These are phyloP conservation scores for Caenorhabditis angaria DNA, from an alignment of 2,888 invertebrate genomes.

Conservation along the genomic window DNA sequence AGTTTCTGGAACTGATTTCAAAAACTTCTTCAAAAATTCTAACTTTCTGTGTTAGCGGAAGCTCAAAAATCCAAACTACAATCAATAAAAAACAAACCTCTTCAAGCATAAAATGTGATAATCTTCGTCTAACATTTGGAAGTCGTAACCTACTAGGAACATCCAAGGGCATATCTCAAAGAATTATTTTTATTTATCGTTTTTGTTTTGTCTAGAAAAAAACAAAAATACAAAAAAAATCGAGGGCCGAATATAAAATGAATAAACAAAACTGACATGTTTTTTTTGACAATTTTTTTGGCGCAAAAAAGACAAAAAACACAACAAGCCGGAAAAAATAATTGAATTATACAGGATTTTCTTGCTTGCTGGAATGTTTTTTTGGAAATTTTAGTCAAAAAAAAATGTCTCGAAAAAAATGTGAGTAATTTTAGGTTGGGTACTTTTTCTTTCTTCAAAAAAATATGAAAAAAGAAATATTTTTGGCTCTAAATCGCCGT, in stretches of 20 bases:
- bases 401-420: background rate
- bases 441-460: too few species aligned
- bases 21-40: too few species aligned
- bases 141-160: constrained; percentile 25
- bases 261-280: background rate
- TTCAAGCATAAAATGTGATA: constrained; percentile 44
- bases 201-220: background rate
- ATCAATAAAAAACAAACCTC: constrained; percentile 24
- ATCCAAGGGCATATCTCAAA: constrained; percentile 27
- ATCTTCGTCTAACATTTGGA: constrained; percentile 37
- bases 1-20: background rate
- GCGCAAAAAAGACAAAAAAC: background rate
- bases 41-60: too few species aligned
- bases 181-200: too few species aligned
- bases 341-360: background rate
- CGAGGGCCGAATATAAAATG: background rate
- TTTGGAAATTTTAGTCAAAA: background rate
- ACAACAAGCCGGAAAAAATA: background rate
- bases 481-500: background rate
- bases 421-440: background rate
- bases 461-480: background rate
- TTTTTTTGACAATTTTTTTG: background rate
- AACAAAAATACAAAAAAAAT: background rate
- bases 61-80: too few species aligned
- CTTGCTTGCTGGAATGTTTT: background rate